phyloP scores from a whole-genome alignment of 2,113 vertebrate species.

The Gadus chalcogrammus region DNA sequence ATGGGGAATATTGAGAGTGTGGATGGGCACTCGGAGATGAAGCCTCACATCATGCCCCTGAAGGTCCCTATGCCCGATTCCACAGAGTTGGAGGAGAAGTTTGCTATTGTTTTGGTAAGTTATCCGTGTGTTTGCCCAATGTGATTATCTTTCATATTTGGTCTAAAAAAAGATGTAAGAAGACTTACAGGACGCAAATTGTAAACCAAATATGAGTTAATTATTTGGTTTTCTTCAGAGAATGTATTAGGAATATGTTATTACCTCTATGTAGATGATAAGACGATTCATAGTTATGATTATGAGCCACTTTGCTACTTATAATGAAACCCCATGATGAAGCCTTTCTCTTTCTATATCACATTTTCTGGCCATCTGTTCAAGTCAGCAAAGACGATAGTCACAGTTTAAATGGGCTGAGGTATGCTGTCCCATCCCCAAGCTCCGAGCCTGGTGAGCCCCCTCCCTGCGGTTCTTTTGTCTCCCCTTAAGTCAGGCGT shows the following conservation, averaged over 20 bases:
- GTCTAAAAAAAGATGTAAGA: too few species aligned
- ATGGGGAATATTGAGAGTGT: slow-evolving; percentile 94
- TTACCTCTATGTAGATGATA: too few species aligned
- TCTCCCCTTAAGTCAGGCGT: slow-evolving; percentile 61
- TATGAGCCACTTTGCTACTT: too few species aligned
- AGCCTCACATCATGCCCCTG: slow-evolving; percentile 80
- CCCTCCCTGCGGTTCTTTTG: slow-evolving; percentile 66
- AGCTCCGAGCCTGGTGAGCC: slow-evolving; percentile 2
- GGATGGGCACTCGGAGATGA: slow-evolving; percentile 81
- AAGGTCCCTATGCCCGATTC: slow-evolving; percentile 96
- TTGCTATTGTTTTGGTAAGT: slow-evolving; percentile 94
- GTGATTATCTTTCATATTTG: too few species aligned
- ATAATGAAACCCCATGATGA: background rate
- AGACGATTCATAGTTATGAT: too few species aligned
- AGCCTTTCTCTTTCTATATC: background rate
- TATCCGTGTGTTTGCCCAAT: too few species aligned
- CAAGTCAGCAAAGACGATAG: slow-evolving; percentile 27
- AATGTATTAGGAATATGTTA: too few species aligned
- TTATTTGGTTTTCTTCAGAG: too few species aligned
- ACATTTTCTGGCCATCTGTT: background rate
- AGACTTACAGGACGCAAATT: too few species aligned
- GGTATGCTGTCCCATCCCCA: slow-evolving; percentile 46
- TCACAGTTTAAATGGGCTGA: slow-evolving; percentile 29
- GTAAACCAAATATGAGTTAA: too few species aligned
- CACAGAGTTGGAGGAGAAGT: slow-evolving; percentile 91